phyloP scores from a whole-genome alignment of 2,113 vertebrate genomes.

The Dicerorhinus sumatrensis region DNA sequence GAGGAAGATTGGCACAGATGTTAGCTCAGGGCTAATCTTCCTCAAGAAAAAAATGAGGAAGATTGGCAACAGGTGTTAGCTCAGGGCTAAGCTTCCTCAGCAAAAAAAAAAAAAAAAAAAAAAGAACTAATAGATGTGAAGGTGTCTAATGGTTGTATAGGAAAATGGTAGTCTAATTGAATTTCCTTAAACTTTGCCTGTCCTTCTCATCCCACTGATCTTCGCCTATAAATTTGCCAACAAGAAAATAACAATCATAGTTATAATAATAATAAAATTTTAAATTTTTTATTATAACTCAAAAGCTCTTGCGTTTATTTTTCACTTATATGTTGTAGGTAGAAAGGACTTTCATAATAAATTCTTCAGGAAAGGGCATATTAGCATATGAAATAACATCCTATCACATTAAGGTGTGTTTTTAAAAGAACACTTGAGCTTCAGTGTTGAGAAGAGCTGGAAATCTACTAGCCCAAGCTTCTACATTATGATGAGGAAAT shows the following conservation, averaged over 20 bases:
- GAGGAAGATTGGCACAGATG: too few relatives aligned
- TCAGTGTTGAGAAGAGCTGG: not conserved
- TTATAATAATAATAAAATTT: not conserved
- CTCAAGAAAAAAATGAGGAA: too few relatives aligned
- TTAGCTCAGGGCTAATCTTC: too few relatives aligned
- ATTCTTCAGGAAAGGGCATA: constrained; percentile 34
- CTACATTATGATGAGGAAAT: not conserved
- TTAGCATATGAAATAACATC: constrained; percentile 1
- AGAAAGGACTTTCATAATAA: not conserved
- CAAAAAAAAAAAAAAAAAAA: not conserved
- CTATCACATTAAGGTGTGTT: not conserved
- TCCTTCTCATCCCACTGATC: not conserved
- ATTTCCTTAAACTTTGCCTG: not conserved
- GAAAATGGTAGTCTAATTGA: not conserved
- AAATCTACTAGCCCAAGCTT: not conserved
- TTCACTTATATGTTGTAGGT: not conserved
- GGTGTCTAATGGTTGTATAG: not conserved
- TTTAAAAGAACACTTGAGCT: not conserved
- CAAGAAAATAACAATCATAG: not conserved
- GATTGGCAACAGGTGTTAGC: too few relatives aligned
- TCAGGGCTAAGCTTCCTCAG: too few relatives aligned
- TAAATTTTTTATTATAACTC: not conserved
- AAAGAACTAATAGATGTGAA: not conserved
- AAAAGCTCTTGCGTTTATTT: not conserved
- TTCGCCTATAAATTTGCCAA: not conserved